Percentiles rank a stretch among this genome's conserved stretches.
These are phyloP conservation scores for Cheilosia vulpina DNA, from an alignment of 2,888 invertebrate genomes.

Conservation along the genomic window DNA sequence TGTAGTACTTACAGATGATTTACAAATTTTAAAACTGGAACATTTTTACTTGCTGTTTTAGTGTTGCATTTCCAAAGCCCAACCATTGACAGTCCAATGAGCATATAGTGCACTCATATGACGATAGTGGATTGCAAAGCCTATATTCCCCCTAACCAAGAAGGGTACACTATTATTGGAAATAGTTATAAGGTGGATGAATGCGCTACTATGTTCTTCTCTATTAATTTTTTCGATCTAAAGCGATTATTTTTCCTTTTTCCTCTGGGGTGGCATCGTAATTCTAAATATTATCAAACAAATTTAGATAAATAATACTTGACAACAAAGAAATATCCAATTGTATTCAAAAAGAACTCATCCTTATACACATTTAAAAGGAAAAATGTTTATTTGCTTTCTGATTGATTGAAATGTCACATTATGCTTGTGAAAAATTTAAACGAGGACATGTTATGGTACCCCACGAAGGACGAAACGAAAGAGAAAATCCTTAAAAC, in stretches of 20 bases:
- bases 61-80: no score
- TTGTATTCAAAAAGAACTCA: slow-evolving; percentile 35
- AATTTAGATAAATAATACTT: slow-evolving; percentile 10
- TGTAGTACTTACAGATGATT: no score
- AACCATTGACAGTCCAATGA: no score
- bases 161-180: no score
- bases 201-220: neutral
- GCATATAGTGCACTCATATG: no score
- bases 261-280: neutral
- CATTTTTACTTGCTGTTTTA: no score
- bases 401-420: slow-evolving; percentile 82
- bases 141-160: no score
- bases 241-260: neutral
- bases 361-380: neutral
- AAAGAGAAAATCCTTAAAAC: slow-evolving; percentile 49
- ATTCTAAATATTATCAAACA: neutral
- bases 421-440: slow-evolving; percentile 76
- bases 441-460: slow-evolving; percentile 73
- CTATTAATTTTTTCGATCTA: slow-evolving; percentile 9
- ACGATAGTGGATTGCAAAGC: no score
- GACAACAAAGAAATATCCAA: slow-evolving; percentile 24
- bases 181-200: neutral
- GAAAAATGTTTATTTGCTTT: slow-evolving; percentile 50
- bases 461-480: slow-evolving; percentile 54
- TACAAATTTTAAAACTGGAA: no score